Conservation (phyloP, 2,113 vertebrate species). For the Ochotona curzoniae region DNA sequence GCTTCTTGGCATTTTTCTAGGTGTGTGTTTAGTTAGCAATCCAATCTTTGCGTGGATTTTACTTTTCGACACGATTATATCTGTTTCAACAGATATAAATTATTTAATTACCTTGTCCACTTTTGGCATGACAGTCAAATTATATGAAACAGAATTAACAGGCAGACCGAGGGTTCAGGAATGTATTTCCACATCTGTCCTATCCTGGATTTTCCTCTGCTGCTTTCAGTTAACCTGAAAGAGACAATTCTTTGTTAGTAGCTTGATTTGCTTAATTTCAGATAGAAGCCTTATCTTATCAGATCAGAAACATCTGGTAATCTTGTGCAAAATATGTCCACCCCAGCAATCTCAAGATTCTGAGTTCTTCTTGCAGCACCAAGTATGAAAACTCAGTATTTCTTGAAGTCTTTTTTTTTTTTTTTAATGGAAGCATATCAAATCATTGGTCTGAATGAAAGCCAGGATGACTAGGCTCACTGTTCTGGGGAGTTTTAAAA, state of each 20-base stretch:
- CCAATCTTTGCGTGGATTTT: not conserved
- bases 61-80: constrained; percentile 9
- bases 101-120: constrained; percentile 56
- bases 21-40: not conserved
- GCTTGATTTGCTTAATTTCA: not conserved
- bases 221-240: not conserved
- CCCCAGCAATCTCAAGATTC: not conserved
- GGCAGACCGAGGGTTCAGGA: not conserved
- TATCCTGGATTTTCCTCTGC: not conserved
- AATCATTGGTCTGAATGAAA: not conserved
- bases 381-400: constrained; percentile 12
- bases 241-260: not conserved
- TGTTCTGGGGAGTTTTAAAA: not conserved
- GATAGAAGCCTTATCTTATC: not conserved
- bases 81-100: constrained; percentile 63
- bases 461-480: not conserved
- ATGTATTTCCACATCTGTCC: not conserved
- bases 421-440: not conserved
- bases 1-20: not conserved
- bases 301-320: not conserved
- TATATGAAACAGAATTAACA: constrained; percentile 36
- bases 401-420: not conserved
- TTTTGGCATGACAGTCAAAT: constrained; percentile 62
- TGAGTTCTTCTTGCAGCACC: constrained; percentile 18
- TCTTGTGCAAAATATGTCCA: not conserved